Evolutionary conservation across 2,888 invertebrate genomes (phyloP).

Genomic region (Cosmorhoe ocellata): DNA sequence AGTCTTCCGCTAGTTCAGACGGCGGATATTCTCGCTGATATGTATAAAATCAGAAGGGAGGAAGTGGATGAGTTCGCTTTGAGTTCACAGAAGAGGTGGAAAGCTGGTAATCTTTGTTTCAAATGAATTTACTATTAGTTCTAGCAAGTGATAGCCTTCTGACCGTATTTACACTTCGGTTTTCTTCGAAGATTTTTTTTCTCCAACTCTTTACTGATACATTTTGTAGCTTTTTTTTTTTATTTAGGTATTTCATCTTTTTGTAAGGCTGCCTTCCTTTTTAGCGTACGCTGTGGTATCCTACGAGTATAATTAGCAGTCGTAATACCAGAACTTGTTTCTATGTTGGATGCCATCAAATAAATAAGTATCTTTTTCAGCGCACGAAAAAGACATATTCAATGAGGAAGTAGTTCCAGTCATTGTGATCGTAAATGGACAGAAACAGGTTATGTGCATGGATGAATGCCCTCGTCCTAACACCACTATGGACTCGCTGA

Average conservation of each 20-base stretch:
- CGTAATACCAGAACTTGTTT: too few species aligned
- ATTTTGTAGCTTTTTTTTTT: too few species aligned
- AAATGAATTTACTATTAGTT: too few species aligned
- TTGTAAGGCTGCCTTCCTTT: too few species aligned
- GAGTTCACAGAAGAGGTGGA: conserved; percentile 29
- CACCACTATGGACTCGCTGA: conserved; percentile 5
- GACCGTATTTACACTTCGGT: too few species aligned
- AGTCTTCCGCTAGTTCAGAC: conserved; percentile 3
- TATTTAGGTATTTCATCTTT: too few species aligned
- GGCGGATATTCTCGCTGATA: conserved; percentile 18
- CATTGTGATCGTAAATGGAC: neutral
- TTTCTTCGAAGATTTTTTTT: too few species aligned
- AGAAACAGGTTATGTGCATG: neutral
- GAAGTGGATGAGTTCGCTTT: conserved; percentile 27
- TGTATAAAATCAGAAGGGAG: conserved; percentile 13
- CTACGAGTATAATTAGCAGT: too few species aligned
- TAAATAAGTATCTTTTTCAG: neutral
- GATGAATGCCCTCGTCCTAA: conserved; percentile 18
- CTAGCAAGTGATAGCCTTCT: too few species aligned
- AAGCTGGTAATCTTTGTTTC: conserved; percentile 17
- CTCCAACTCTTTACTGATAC: too few species aligned
- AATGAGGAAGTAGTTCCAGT: conserved; percentile 12
- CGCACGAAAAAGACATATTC: conserved; percentile 13
- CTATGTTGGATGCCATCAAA: too few species aligned
- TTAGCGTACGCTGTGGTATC: too few species aligned